Evolutionary conservation across 1,140 invertebrate genomes (phyloP).

Genomic region (Brachystomella parvula): DNA sequence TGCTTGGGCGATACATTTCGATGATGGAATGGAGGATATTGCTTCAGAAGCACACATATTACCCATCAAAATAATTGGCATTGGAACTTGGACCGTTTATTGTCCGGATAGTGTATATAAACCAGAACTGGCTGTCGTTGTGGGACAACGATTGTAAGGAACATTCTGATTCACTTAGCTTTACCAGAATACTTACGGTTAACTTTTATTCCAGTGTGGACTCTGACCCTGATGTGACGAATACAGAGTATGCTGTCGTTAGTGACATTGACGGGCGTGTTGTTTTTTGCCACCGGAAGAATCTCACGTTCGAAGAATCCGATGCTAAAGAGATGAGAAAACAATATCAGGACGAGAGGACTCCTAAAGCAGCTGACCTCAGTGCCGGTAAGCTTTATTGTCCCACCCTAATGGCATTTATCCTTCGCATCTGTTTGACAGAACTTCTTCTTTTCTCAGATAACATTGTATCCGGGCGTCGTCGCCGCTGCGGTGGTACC

Average conservation of each 20-base stretch:
- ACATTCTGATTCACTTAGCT: neutral
- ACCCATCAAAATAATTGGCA: constrained; percentile 7
- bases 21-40: constrained; percentile 7
- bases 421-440: neutral
- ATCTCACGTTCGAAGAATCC: constrained; percentile 26
- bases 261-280: neutral
- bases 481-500: neutral
- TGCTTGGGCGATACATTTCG: constrained; percentile 1
- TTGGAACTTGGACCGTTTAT: neutral
- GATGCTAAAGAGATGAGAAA: constrained; percentile 30
- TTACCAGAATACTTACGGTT: neutral
- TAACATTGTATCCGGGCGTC: constrained; percentile 5
- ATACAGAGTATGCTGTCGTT: constrained; percentile 28
- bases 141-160: constrained; percentile 1
- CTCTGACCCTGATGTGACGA: constrained; percentile 5
- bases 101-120: neutral
- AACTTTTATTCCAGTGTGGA: neutral
- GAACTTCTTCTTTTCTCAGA: constrained; percentile 3
- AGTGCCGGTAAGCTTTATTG: constrained; percentile 20
- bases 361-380: constrained; percentile 24
- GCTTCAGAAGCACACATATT: constrained; percentile 10
- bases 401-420: neutral
- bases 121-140: neutral
- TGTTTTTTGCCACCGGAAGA: constrained; percentile 25
- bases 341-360: neutral